Evolutionary conservation across 2,113 vertebrate genomes (phyloP).

Genomic region (Lasiurus cinereus): DNA sequence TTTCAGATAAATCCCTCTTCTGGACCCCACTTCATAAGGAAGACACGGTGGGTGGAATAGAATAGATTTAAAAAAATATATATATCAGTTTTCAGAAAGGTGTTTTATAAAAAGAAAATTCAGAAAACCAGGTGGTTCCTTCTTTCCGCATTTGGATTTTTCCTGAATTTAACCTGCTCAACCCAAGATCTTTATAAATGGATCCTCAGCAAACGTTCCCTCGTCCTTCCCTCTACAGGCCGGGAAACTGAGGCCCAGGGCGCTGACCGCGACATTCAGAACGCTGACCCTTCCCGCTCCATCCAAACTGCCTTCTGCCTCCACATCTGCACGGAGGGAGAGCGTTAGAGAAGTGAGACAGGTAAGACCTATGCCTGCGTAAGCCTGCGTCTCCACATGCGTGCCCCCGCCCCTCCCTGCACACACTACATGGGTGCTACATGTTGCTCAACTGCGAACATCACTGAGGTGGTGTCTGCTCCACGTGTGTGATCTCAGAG

Average conservation of each 20-base stretch:
- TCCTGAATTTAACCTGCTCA: background rate
- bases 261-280: background rate
- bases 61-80: conserved; percentile 62
- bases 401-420: too few relatives aligned
- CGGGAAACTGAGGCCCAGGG: conserved; percentile 6
- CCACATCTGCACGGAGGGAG: background rate
- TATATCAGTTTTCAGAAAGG: conserved; percentile 70
- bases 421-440: background rate
- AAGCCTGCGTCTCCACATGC: background rate
- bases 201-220: background rate
- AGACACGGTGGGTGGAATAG: conserved; percentile 62
- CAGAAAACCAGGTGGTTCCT: background rate
- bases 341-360: background rate
- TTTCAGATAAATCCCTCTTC: conserved; percentile 84
- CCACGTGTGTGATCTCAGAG: background rate
- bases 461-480: background rate
- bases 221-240: background rate
- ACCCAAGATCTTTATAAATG: background rate
- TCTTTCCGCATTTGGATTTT: background rate
- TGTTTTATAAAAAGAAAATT: conserved; percentile 59
- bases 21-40: conserved; percentile 69
- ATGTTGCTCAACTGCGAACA: rapidly evolving
- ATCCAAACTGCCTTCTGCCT: background rate
- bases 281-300: background rate
- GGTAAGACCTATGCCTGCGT: background rate